These are phyloP conservation scores for Sebastes hubbsi DNA, from an alignment of 2,797 vertebrate species.

Conservation along the genomic window DNA sequence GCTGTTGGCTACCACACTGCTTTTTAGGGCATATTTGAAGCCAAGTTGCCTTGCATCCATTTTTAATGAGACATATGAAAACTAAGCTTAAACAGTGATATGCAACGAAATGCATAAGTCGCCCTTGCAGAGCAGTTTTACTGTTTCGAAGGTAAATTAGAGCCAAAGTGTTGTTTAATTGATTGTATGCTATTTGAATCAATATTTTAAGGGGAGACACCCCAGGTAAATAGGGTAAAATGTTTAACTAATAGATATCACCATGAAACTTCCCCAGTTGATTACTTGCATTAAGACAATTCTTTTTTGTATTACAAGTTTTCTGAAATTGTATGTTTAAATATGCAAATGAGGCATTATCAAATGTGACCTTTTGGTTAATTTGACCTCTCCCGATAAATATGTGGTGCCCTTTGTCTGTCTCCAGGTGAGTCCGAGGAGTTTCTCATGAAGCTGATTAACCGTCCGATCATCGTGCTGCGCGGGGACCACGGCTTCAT, in stretches of 20 bases:
- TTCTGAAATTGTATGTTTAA: no score
- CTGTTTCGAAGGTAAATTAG: not conserved
- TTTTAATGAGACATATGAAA: not conserved
- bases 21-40: conserved; percentile 1
- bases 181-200: not conserved
- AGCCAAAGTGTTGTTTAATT: not conserved
- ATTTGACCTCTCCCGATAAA: not conserved
- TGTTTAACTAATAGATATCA: no score
- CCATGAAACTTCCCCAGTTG: no score
- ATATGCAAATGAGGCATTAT: no score
- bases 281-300: no score
- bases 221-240: no score
- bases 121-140: no score
- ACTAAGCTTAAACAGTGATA: not conserved
- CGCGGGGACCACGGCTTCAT: conserved; percentile 98
- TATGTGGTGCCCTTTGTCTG: not conserved
- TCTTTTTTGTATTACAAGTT: no score
- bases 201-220: not conserved
- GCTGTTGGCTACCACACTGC: not conserved
- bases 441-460: conserved; percentile 98
- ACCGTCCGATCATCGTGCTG: conserved; percentile 95
- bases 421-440: conserved; percentile 89
- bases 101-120: not conserved
- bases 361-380: no score
- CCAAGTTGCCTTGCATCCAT: conserved; percentile 1